phyloP scores from a whole-genome alignment of 1,140 invertebrate species.

The Elymnias hypermnestra region DNA sequence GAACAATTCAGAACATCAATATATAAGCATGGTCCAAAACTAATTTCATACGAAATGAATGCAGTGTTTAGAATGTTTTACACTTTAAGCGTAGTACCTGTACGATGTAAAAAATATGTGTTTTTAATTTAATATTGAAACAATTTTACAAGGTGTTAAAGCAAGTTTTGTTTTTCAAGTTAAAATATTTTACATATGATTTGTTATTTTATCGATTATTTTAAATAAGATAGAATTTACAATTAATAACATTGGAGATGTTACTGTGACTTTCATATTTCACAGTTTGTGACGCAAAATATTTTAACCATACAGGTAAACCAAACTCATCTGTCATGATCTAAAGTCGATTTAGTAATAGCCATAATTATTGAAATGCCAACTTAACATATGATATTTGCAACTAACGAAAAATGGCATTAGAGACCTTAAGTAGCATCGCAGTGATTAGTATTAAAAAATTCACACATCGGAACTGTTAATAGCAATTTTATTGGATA shows the following conservation, averaged over 20 bases:
- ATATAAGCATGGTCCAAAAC: conserved; percentile 7
- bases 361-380: conserved; percentile 5
- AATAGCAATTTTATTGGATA: conserved; percentile 22
- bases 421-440: conserved; percentile 13
- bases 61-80: conserved; percentile 4
- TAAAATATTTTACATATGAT: conserved; percentile 6
- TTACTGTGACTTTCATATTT: too few relatives aligned
- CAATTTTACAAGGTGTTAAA: conserved; percentile 7
- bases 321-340: not conserved
- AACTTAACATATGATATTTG: conserved; percentile 12
- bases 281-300: too few relatives aligned
- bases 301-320: conserved; percentile 2
- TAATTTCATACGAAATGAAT: conserved; percentile 9
- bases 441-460: conserved; percentile 18
- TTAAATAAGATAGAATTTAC: not conserved
- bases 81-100: not conserved
- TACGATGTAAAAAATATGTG: not conserved
- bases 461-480: conserved; percentile 20
- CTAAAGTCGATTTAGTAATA: conserved; percentile 1
- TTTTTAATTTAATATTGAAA: too few relatives aligned
- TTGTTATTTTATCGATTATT: not conserved
- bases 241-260: too few relatives aligned
- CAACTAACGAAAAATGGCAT: conserved; percentile 19
- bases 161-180: conserved; percentile 1
- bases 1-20: not conserved